A percentile compares a stretch with the other conserved stretches of the same genome.
These are phyloP conservation scores for Zelleria hepariella DNA, from an alignment of 2,888 invertebrate species.

Conservation along the genomic window DNA sequence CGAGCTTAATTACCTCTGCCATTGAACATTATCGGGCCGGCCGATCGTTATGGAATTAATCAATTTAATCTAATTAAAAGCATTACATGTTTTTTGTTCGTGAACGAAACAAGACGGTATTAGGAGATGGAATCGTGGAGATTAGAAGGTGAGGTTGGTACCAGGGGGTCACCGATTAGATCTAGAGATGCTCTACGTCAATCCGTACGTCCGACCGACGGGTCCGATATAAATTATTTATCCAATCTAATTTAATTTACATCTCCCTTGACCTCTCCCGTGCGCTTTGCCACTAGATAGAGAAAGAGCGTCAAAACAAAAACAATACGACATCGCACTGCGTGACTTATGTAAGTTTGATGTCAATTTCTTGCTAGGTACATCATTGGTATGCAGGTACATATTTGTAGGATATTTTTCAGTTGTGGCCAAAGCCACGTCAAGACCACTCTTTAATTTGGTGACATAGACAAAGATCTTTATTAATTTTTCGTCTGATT, in stretches of 20 bases:
- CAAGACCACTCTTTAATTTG: neutral
- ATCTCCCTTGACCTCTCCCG: constrained; percentile 48
- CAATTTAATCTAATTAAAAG: constrained; percentile 73
- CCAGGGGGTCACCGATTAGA: constrained; percentile 66
- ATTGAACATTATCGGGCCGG: constrained; percentile 42
- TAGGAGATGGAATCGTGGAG: constrained; percentile 63
- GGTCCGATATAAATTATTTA: constrained; percentile 58
- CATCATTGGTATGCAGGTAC: too few species aligned
- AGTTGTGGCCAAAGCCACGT: too few species aligned
- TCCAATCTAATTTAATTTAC: constrained; percentile 69
- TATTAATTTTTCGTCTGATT: too few species aligned
- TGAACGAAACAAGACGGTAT: constrained; percentile 64
- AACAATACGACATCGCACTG: neutral
- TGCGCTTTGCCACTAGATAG: neutral
- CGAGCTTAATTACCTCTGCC: constrained; percentile 59
- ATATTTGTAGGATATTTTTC: too few species aligned
- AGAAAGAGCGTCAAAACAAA: neutral
- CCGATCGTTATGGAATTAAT: constrained; percentile 63
- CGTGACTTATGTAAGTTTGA: constrained; percentile 50
- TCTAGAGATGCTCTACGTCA: constrained; percentile 50
- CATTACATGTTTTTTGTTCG: constrained; percentile 69
- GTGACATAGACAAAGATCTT: too few species aligned
- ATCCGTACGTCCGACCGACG: constrained; percentile 60
- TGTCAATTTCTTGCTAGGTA: constrained; percentile 19
- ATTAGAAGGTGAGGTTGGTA: constrained; percentile 52